These are phyloP conservation scores for Thryonomys swinderianus DNA, from an alignment of 2,113 vertebrate genomes.

Conservation along the genomic window DNA sequence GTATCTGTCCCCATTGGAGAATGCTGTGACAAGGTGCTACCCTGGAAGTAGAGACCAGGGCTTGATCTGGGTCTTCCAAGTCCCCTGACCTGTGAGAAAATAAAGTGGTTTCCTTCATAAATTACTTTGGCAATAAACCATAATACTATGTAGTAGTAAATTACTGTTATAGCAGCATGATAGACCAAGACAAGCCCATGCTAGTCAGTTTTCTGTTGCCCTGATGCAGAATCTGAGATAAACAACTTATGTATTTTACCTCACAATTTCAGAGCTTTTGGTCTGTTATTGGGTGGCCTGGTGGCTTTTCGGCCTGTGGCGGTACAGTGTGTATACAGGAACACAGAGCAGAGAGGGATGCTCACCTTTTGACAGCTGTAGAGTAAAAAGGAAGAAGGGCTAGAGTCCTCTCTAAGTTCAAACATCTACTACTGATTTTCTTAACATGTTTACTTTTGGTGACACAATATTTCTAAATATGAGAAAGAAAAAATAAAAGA, in stretches of 20 bases:
- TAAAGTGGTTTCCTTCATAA: not conserved
- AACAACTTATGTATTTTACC: not conserved
- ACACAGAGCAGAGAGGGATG: not conserved
- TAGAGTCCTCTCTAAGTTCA: not conserved
- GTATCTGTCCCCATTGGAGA: not conserved
- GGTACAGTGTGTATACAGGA: not conserved
- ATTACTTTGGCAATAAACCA: no score
- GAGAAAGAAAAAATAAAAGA: not conserved
- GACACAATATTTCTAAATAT: not conserved
- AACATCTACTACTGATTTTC: not conserved
- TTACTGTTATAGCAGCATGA: not conserved
- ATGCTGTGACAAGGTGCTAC: not conserved
- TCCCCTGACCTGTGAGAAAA: not conserved
- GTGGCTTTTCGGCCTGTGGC: not conserved
- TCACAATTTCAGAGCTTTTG: not conserved
- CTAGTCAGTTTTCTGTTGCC: not conserved
- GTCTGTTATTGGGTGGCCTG: no score
- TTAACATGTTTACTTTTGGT: conserved; percentile 34
- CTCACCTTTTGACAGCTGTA: not conserved
- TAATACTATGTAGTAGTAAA: no score
- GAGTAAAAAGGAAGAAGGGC: not conserved
- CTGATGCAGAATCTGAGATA: not conserved
- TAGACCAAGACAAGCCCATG: not conserved
- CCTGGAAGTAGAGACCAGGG: not conserved
- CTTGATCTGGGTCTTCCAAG: not conserved